phyloP scores from a whole-genome alignment of 1,140 invertebrate genomes.

The Drosophila lacertosa region DNA sequence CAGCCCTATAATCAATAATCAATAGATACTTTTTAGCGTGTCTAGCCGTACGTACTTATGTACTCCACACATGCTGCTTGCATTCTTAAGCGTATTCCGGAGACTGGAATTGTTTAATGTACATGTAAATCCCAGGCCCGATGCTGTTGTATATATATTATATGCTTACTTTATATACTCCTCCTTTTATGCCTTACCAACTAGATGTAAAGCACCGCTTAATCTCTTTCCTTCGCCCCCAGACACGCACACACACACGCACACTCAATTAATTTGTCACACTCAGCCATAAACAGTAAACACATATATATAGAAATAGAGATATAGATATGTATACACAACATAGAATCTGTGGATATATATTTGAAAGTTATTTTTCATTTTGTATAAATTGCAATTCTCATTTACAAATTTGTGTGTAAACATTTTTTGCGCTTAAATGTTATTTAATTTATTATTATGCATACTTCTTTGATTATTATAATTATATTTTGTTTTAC shows the following conservation, averaged over 20 bases:
- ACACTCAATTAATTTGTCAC: no score
- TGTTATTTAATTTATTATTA: conserved; percentile 39
- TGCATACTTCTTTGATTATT: conserved; percentile 19
- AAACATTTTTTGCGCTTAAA: conserved; percentile 20
- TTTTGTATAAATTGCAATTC: conserved; percentile 19
- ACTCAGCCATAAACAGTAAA: background rate
- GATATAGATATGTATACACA: background rate
- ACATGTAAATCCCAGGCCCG: background rate
- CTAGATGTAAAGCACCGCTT: conserved; percentile 24
- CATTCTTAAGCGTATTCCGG: conserved; percentile 16
- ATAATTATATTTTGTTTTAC: conserved; percentile 30
- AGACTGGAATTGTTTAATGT: background rate
- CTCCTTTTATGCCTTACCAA: conserved; percentile 27
- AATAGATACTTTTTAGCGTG: conserved; percentile 45
- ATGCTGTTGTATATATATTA: conserved; percentile 36
- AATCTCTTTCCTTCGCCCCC: conserved; percentile 2
- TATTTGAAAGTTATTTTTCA: conserved; percentile 1
- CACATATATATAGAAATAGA: background rate
- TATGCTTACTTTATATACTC: conserved; percentile 7
- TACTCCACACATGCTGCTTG: conserved; percentile 29
- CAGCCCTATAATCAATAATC: conserved; percentile 24
- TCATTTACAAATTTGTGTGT: conserved; percentile 24
- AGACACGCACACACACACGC: no score
- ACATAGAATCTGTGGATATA: conserved; percentile 11
- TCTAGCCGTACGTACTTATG: conserved; percentile 32